phyloP scores from a whole-genome alignment of 1,140 invertebrate genomes.

The Spodoptera frugiperda region DNA sequence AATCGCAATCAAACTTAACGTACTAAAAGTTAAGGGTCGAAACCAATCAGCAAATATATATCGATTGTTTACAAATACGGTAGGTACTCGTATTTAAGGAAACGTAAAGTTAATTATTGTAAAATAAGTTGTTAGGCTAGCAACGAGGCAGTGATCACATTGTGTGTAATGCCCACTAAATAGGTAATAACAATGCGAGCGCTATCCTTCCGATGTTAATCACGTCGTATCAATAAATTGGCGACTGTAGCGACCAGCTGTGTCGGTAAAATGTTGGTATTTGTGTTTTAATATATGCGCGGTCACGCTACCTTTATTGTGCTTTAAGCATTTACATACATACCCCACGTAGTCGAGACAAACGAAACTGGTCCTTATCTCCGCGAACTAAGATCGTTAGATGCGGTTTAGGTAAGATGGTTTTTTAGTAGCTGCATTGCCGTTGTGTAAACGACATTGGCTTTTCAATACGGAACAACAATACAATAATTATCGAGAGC shows the following conservation, averaged over 20 bases:
- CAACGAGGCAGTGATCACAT: conserved; percentile 23
- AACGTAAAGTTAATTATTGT: conserved; percentile 13
- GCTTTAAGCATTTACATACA: conserved; percentile 50
- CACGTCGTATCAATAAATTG: conserved; percentile 64
- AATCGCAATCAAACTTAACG: background rate
- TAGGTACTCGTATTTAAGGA: background rate
- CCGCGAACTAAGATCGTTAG: conserved; percentile 33
- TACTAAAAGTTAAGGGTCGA: no score
- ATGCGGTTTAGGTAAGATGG: conserved; percentile 37
- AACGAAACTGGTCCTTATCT: conserved; percentile 49
- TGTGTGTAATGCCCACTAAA: conserved; percentile 44
- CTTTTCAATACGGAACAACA: conserved; percentile 60
- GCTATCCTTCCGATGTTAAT: conserved; percentile 51
- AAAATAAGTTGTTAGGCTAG: conserved; percentile 17
- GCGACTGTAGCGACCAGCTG: conserved; percentile 55
- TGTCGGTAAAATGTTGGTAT: conserved; percentile 53
- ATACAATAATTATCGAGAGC: conserved; percentile 58
- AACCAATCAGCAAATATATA: no score
- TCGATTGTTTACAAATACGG: no score
- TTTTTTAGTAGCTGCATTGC: conserved; percentile 55
- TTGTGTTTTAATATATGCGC: conserved; percentile 63
- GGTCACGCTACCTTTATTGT: conserved; percentile 62
- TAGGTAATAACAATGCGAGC: conserved; percentile 45
- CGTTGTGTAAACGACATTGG: conserved; percentile 57
- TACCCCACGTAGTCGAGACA: background rate